Evolutionary conservation across 2,797 vertebrate species (phyloP), one percentile per base, ranked within the genome.

Genomic region (Arvicola amphibius): DNA sequence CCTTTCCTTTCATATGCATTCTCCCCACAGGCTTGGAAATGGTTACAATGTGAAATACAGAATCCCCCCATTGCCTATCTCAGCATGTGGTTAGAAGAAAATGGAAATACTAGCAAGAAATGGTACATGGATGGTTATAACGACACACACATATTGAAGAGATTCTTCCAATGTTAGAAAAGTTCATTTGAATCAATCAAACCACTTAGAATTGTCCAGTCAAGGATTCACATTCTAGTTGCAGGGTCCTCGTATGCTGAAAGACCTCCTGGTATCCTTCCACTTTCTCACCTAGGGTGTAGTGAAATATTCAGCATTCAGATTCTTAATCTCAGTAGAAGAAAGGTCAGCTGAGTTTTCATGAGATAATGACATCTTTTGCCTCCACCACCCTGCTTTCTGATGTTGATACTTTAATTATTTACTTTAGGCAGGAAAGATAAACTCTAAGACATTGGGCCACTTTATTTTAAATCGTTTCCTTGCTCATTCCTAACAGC

Each of bases 381-480:
- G 56, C 19, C 23, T 78, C 71, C 59, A 34, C 63, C 88, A 74
- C 6, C 40, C 43, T 69, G 4, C 23, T 90, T 92, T 94, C 48
- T 90, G 53, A 87, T 81, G n/a, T 25, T 91, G 40, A 1, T 85
- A 27, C 77, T 92, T 95, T 61, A 73, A 77, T 94, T 59, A 86
- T 76, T 81, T 9, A 63, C n/a, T 46, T 32, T 43, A 46, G 11
- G 37, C 53, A 65, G 23, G 34, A 76, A 84, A 11, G 43, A 3
- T 43, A 78, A 61, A 27, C 69, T 65, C 2, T 81, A 79, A 67
- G 71, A 12, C 25, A 81, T 91, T 81, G 37, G 8, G 12, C 6
- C 48, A 7, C 29, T 85, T 81, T 86, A 17, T 29, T n/a, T 80
- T 17, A 43, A 29, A 76, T 53, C 40, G 43, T 53, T 94, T 91